Conservation (phyloP, 2,113 vertebrate genomes). For the Axis porcinus region DNA sequence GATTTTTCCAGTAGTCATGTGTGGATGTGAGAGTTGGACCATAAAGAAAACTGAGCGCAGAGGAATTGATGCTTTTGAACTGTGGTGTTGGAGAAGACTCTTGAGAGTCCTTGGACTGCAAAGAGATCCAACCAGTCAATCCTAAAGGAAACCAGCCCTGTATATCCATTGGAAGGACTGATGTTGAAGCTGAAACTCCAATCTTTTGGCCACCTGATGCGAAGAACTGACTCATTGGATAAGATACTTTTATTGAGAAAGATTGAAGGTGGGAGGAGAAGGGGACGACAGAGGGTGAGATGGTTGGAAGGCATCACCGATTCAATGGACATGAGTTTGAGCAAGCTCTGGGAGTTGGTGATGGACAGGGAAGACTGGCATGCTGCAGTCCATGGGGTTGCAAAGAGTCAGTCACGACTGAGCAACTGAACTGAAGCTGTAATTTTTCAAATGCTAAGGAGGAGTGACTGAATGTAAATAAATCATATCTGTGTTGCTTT, state of each 20-base stretch:
- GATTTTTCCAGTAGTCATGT: neutral
- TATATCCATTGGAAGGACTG: neutral
- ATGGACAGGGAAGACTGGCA: neutral
- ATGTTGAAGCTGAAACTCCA: neutral
- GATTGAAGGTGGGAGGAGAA: neutral
- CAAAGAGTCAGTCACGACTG: neutral
- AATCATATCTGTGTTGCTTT: conserved; percentile 31
- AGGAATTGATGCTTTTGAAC: neutral
- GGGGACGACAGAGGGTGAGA: neutral
- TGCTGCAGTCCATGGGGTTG: neutral
- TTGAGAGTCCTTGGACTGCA: neutral
- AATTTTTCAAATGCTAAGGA: conserved; percentile 40
- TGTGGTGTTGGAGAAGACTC: neutral
- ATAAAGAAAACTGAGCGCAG: neutral
- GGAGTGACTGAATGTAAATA: neutral
- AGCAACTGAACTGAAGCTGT: neutral
- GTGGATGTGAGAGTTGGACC: neutral
- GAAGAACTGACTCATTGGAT: neutral
- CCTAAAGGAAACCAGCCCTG: neutral
- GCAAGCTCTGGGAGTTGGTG: neutral
- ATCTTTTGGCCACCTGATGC: neutral
- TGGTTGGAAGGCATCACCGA: neutral
- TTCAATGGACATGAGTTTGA: neutral
- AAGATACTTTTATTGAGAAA: neutral
- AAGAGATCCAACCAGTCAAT: neutral